These are phyloP conservation scores for Menidia menidia DNA, from an alignment of 2,797 vertebrate species.

Conservation along the genomic window DNA sequence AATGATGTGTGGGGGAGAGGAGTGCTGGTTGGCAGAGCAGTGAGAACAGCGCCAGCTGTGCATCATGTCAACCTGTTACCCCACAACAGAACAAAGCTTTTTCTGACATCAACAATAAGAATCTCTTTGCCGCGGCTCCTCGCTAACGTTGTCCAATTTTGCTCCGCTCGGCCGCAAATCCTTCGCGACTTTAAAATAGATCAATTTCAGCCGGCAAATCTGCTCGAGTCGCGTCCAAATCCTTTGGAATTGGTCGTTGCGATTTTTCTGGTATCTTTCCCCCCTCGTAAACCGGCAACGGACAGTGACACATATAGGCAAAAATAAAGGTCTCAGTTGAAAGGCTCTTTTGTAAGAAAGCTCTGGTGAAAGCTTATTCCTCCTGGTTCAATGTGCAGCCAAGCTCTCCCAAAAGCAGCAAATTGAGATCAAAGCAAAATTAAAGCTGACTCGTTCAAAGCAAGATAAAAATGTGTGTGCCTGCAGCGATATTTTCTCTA, in stretches of 20 bases:
- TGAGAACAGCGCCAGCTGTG: conserved; percentile 83
- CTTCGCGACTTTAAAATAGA: conserved; percentile 58
- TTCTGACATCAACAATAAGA: conserved; percentile 63
- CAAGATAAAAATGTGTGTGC: conserved; percentile 86
- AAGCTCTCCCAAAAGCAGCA: conserved; percentile 83
- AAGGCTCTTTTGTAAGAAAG: conserved; percentile 76
- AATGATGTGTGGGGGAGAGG: conserved; percentile 67
- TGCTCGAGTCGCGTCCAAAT: conserved; percentile 47
- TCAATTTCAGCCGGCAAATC: conserved; percentile 51
- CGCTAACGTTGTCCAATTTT: conserved; percentile 68
- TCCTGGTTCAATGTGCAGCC: conserved; percentile 76
- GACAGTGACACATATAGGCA: conserved; percentile 69
- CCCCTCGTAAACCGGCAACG: conserved; percentile 61
- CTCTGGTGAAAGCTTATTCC: conserved; percentile 76
- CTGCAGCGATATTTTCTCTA: conserved; percentile 85
- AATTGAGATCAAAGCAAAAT: conserved; percentile 90
- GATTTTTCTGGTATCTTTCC: conserved; percentile 56
- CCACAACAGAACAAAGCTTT: conserved; percentile 58
- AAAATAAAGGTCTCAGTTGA: conserved; percentile 69
- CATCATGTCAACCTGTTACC: conserved; percentile 74
- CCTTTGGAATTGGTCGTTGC: conserved; percentile 59
- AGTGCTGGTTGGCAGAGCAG: conserved; percentile 42
- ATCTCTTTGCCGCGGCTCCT: conserved; percentile 72
- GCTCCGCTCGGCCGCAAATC: conserved; percentile 61
- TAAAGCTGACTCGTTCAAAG: conserved; percentile 89